Conservation (phyloP, 2,113 vertebrate species). For the Bombycilla garrulus region DNA sequence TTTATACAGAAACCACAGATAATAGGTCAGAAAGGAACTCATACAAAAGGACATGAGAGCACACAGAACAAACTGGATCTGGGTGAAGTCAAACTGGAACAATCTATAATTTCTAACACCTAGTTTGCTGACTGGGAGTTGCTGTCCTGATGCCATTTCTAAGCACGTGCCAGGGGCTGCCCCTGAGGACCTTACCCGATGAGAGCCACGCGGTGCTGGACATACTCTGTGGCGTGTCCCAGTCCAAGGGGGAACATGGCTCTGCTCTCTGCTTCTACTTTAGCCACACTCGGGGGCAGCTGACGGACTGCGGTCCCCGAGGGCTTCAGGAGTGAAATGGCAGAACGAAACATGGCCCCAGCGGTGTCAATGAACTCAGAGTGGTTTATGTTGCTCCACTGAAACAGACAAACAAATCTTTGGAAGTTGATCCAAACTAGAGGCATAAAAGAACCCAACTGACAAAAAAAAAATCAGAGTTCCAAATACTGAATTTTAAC, state of each 20-base stretch:
- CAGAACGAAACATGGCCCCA: slow-evolving; percentile 80
- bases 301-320: slow-evolving; percentile 85
- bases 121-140: neutral
- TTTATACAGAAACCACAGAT: neutral
- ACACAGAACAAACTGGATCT: neutral
- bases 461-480: neutral
- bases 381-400: slow-evolving; percentile 97
- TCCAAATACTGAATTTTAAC: neutral
- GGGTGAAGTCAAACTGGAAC: neutral
- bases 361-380: slow-evolving; percentile 88
- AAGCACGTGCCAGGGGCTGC: rapidly evolving
- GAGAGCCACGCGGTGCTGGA: slow-evolving; percentile 87
- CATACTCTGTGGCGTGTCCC: slow-evolving; percentile 91
- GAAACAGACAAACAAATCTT: neutral
- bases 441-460: neutral
- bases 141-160: neutral
- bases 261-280: slow-evolving; percentile 82
- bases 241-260: slow-evolving; percentile 90
- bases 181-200: slow-evolving; percentile 80
- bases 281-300: slow-evolving; percentile 90
- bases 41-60: neutral
- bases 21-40: neutral
- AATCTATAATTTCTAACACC: neutral
- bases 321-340: slow-evolving; percentile 83
- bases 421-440: neutral